Evolutionary conservation across 1,140 invertebrate genomes (phyloP), one percentile per base, ranked within the genome.

Genomic region (Dinoponera quadriceps): DNA sequence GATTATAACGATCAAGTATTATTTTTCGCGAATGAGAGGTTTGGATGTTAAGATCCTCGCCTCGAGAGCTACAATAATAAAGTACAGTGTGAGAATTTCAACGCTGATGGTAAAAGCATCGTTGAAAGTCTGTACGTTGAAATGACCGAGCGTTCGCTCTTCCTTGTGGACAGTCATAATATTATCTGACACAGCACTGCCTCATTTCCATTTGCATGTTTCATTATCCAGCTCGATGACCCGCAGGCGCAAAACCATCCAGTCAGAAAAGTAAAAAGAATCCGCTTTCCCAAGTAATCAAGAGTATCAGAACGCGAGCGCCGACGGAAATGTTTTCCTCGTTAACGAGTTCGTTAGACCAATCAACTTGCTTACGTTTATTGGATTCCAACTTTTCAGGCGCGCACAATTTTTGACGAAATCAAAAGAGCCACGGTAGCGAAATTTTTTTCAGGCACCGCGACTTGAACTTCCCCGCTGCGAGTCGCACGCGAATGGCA

Each of bases 191-290:
- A 90, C 72, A 90, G 83, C 89, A 90, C 82, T 74, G 87, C 85
- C 87, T 90, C 89, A 90, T 90, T 90, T 90, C 85, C 89, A 90
- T 90, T 90, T 90, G 89, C 89, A 90, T 88, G 89, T 90, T 90
- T 90, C 87, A 90, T 90, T 90, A 90, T 90, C 85, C 83, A 78
- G 83, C 82, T 88, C 87, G 89, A 90, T 90, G 89, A 90, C 83
- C 87, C 73, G 71, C 81, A 59, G 83, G 78, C 83, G 38, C 69
- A 83, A 88, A 71, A 84, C 66, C 73, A 78, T 85, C 86, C 54
- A 33, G 65, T 72, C 78, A 60, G 73, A 78, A 75, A 78, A 77
- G 54, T 77, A 88, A 88, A 88, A 88, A 88, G 78, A 73, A 88
- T 78, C 82, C 83, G 77, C 78, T 72, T 80, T 71, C 59, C 69